These are phyloP conservation scores for Pachyrhynchus sulphureomaculatus DNA, from an alignment of 1,140 invertebrate genomes.

Conservation along the genomic window DNA sequence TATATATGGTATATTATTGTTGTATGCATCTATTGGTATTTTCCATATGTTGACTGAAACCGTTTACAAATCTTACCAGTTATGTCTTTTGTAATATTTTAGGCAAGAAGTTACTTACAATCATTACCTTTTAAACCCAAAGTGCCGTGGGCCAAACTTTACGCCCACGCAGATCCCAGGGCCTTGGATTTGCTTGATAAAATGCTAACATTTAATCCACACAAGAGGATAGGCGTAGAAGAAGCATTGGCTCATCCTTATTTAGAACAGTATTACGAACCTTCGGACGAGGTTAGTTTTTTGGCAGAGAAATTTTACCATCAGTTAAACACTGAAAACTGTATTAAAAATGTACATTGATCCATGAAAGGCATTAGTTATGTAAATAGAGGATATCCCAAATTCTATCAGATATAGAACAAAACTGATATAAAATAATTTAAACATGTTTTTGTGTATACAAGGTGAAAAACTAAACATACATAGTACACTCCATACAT, in stretches of 20 bases:
- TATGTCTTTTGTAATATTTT: slow-evolving; percentile 37
- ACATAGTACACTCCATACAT: too few species aligned
- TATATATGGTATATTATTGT: too few species aligned
- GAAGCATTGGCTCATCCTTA: slow-evolving; percentile 97
- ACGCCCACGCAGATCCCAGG: slow-evolving; percentile 90
- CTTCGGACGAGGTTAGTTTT: slow-evolving; percentile 88
- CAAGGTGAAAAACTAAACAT: too few species aligned
- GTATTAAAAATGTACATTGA: too few species aligned
- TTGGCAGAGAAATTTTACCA: too few species aligned
- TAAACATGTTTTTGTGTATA: too few species aligned
- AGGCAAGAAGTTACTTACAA: slow-evolving; percentile 96
- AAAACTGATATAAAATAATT: too few species aligned
- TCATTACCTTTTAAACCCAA: slow-evolving; percentile 96
- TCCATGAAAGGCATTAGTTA: too few species aligned
- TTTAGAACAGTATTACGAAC: slow-evolving; percentile 99
- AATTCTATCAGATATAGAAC: too few species aligned
- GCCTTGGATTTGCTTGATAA: slow-evolving; percentile 96
- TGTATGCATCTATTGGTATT: too few species aligned
- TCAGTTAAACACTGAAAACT: too few species aligned
- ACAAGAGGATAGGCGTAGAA: slow-evolving; percentile 95
- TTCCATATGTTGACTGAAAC: neutral
- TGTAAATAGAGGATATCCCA: too few species aligned
- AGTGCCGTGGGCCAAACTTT: slow-evolving; percentile 91
- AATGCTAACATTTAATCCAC: slow-evolving; percentile 99
- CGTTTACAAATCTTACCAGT: neutral